Percentiles rank a stretch among this genome's conserved stretches.
Conservation (phyloP, 1,140 invertebrate species). For the Gonatopus flavifemur region DNA sequence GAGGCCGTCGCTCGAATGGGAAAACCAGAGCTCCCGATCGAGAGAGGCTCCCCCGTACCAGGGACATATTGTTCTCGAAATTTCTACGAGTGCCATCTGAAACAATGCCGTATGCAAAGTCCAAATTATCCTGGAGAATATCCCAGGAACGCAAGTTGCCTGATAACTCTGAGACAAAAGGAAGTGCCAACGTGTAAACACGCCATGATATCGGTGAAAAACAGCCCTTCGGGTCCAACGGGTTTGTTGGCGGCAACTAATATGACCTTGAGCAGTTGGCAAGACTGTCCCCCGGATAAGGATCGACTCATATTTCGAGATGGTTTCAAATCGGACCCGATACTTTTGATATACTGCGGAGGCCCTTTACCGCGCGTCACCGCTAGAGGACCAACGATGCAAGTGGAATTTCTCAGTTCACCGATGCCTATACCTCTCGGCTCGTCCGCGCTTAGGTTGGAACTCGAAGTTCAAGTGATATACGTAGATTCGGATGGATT, state of each 20-base stretch:
- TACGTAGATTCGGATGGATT: conserved; percentile 81
- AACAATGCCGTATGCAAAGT: conserved; percentile 77
- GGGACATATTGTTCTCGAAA: conserved; percentile 85
- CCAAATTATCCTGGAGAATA: conserved; percentile 94
- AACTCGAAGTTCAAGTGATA: conserved; percentile 83
- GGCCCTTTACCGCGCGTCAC: conserved; percentile 75
- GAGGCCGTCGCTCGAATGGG: conserved; percentile 80
- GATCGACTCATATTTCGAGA: conserved; percentile 86
- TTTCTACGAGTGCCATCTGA: conserved; percentile 84
- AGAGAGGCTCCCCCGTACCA: conserved; percentile 77
- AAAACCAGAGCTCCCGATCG: conserved; percentile 68
- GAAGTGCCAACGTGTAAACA: conserved; percentile 84
- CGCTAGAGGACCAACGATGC: conserved; percentile 73
- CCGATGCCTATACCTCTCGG: conserved; percentile 72
- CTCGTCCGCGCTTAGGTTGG: conserved; percentile 70
- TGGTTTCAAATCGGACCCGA: conserved; percentile 74
- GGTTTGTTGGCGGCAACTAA: conserved; percentile 62
- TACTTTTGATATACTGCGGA: conserved; percentile 84
- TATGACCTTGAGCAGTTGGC: conserved; percentile 73
- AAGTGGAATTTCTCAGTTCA: conserved; percentile 83
- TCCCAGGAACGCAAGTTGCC: conserved; percentile 82
- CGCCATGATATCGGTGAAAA: conserved; percentile 78
- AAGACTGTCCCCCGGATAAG: conserved; percentile 77
- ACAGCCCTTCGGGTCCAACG: conserved; percentile 25
- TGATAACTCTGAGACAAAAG: conserved; percentile 78